A percentile compares a stretch with the other conserved stretches of the same genome.
phyloP scores from a whole-genome alignment of 2,797 vertebrate species.

The Cyclopterus lumpus region DNA sequence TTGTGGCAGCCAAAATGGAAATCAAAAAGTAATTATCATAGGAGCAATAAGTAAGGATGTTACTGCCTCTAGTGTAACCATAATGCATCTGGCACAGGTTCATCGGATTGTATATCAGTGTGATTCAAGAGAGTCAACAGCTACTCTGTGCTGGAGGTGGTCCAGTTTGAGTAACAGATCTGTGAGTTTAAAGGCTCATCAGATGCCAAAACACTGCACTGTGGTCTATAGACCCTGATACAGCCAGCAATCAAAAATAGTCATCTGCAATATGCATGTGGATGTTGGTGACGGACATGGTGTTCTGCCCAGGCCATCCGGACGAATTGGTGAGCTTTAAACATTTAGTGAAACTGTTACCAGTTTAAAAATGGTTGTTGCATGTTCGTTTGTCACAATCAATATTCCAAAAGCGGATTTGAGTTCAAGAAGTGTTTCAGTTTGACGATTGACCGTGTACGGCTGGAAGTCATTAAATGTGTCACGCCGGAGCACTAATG shows the following conservation, averaged over 20 bases:
- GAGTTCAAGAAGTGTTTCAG: too few relatives aligned
- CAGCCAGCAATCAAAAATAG: too few relatives aligned
- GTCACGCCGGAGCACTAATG: too few relatives aligned
- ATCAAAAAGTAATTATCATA: constrained; percentile 17
- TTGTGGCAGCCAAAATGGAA: neutral
- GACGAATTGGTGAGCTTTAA: neutral
- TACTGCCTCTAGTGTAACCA: neutral
- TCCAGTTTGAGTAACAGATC: neutral
- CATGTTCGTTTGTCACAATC: neutral
- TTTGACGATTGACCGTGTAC: neutral
- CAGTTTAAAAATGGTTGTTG: neutral
- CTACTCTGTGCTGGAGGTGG: neutral
- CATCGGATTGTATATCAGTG: constrained; percentile 18
- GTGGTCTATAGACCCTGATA: neutral
- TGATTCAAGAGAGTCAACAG: neutral
- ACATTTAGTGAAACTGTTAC: neutral
- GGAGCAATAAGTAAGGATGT: constrained; percentile 2
- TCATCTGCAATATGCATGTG: neutral
- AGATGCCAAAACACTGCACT: neutral
- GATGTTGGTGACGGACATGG: neutral
- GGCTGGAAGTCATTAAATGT: too few relatives aligned
- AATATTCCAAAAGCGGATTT: neutral
- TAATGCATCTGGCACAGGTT: constrained; percentile 1
- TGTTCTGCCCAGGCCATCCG: neutral
- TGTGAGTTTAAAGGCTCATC: neutral